Conservation (phyloP, 2,888 invertebrate genomes). For the Amblyteles armatorius region DNA sequence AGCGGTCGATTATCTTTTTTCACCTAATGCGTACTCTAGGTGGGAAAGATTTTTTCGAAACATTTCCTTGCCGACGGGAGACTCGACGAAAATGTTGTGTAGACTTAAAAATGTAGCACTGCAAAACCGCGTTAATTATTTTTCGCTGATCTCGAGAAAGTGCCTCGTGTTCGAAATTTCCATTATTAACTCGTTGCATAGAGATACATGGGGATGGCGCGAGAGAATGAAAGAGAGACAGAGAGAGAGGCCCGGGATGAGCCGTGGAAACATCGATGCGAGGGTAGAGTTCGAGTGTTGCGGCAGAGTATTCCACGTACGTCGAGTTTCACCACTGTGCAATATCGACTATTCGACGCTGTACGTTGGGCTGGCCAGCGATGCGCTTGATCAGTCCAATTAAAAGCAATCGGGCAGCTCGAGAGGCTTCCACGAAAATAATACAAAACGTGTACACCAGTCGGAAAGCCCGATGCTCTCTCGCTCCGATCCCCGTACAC, state of each 20-base stretch:
- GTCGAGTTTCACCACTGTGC: slow-evolving; percentile 58
- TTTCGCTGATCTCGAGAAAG: not conserved
- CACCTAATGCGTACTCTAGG: slow-evolving; percentile 40
- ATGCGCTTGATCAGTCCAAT: slow-evolving; percentile 71
- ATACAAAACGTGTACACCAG: slow-evolving; percentile 43
- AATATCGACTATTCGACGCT: slow-evolving; percentile 58
- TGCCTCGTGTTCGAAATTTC: slow-evolving; percentile 1
- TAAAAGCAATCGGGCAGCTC: slow-evolving; percentile 65
- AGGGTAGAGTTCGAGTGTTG: slow-evolving; percentile 58
- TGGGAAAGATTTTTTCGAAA: slow-evolving; percentile 45
- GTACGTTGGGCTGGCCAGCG: slow-evolving; percentile 41
- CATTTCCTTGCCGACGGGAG: slow-evolving; percentile 46
- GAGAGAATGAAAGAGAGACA: slow-evolving; percentile 3
- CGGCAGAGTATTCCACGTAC: slow-evolving; percentile 67
- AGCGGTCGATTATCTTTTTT: slow-evolving; percentile 47
- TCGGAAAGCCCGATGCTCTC: not conserved
- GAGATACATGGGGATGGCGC: slow-evolving; percentile 3
- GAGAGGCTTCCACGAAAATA: slow-evolving; percentile 60
- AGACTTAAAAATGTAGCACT: not conserved
- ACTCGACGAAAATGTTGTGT: not conserved
- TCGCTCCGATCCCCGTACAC: not conserved
- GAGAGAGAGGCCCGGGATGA: not conserved
- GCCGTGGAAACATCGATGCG: slow-evolving; percentile 63
- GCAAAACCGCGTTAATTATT: not conserved
- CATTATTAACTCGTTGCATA: slow-evolving; percentile 37